phyloP scores from a whole-genome alignment of 2,888 invertebrate species.

The Dynastes maya region DNA sequence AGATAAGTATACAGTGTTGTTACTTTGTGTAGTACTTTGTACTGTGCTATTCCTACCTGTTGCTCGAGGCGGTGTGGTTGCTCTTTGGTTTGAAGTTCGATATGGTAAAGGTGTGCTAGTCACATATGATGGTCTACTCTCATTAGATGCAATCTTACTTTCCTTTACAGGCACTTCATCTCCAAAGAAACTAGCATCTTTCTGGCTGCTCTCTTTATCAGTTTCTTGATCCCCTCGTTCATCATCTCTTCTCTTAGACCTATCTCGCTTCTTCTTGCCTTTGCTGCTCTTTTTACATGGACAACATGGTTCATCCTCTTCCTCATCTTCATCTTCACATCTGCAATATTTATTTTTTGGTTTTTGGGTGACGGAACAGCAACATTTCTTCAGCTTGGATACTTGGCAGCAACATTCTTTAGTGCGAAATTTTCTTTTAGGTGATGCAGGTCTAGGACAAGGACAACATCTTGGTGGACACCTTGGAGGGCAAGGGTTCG shows the following conservation, averaged over 20 bases:
- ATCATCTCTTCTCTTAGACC: slow-evolving; percentile 25
- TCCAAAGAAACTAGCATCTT: slow-evolving; percentile 30
- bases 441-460: slow-evolving; percentile 34
- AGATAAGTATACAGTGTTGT: slow-evolving; percentile 24
- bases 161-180: slow-evolving; percentile 52
- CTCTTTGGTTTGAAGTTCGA: slow-evolving; percentile 33
- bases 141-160: slow-evolving; percentile 26
- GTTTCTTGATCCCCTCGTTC: slow-evolving; percentile 11
- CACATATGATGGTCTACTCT: background rate
- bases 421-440: slow-evolving; percentile 30
- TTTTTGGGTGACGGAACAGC: slow-evolving; percentile 17
- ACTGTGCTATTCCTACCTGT: slow-evolving; percentile 42
- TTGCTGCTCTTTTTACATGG: slow-evolving; percentile 27
- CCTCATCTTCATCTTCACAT: slow-evolving; percentile 29
- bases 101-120: slow-evolving; percentile 14
- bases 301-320: slow-evolving; percentile 26
- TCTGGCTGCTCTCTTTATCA: slow-evolving; percentile 17
- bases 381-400: slow-evolving; percentile 15
- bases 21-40: slow-evolving; percentile 41
- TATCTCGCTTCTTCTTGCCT: slow-evolving; percentile 4
- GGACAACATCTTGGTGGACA: slow-evolving; percentile 51
- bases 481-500: slow-evolving; percentile 54
- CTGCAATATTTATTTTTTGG: slow-evolving; percentile 13
- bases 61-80: slow-evolving; percentile 14
- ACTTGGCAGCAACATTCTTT: slow-evolving; percentile 41